A percentile compares a stretch with the other conserved stretches of the same genome.
These are phyloP conservation scores for Drosophila incognita DNA, from an alignment of 2,888 invertebrate species.

Conservation along the genomic window DNA sequence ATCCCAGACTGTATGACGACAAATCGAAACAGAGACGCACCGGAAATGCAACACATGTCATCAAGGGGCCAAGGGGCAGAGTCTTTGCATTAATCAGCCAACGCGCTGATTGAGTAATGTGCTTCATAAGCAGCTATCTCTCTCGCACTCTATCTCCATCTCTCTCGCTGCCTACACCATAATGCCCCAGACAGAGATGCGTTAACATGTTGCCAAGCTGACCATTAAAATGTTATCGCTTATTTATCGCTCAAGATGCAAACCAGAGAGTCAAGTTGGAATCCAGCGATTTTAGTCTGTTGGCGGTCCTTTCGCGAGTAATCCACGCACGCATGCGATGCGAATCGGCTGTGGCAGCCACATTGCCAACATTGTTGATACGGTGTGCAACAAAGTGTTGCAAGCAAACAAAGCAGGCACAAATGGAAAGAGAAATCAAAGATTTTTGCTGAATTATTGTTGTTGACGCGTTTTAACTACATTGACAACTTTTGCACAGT, in stretches of 20 bases:
- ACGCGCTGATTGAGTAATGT: conserved; percentile 72
- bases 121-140: neutral
- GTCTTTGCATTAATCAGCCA: conserved; percentile 63
- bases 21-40: conserved; percentile 24
- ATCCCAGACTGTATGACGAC: conserved; percentile 66
- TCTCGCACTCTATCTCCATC: neutral
- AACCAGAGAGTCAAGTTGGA: neutral
- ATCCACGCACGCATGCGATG: conserved; percentile 52
- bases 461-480: conserved; percentile 31
- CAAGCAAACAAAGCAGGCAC: conserved; percentile 14
- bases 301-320: conserved; percentile 52
- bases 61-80: conserved; percentile 21
- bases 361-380: conserved; percentile 60
- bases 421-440: conserved; percentile 4
- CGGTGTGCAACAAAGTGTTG: conserved; percentile 57
- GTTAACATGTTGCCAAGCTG: conserved; percentile 50
- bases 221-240: conserved; percentile 76
- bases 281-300: conserved; percentile 32
- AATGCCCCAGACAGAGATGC: conserved; percentile 25
- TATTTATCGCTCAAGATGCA: conserved; percentile 63
- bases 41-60: conserved; percentile 71
- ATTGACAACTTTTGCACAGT: conserved; percentile 25
- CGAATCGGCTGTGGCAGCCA: neutral
- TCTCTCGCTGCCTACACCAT: neutral
- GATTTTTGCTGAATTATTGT: conserved; percentile 45